phyloP scores from a whole-genome alignment of 2,888 invertebrate species.

The Meloe dianella region DNA sequence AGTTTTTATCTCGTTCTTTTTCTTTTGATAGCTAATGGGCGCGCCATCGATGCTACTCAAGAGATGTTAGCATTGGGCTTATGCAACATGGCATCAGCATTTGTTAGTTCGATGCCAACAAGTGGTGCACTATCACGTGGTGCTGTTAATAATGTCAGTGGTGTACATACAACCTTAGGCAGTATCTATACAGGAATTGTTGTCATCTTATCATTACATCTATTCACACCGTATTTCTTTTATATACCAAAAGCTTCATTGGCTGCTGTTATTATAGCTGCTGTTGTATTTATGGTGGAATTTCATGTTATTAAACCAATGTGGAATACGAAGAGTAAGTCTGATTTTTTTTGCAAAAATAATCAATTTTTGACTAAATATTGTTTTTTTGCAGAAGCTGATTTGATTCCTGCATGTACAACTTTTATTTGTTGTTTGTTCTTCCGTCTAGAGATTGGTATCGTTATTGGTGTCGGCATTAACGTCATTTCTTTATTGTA shows the following conservation, averaged over 20 bases:
- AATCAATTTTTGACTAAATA: too few relatives aligned
- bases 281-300: slow-evolving; percentile 74
- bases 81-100: slow-evolving; percentile 71
- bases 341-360: slow-evolving; percentile 15
- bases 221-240: slow-evolving; percentile 71
- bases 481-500: slow-evolving; percentile 69
- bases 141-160: slow-evolving; percentile 75
- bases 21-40: slow-evolving; percentile 63
- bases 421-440: slow-evolving; percentile 72
- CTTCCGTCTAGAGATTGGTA: slow-evolving; percentile 71
- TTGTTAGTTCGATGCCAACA: slow-evolving; percentile 73
- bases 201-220: slow-evolving; percentile 63
- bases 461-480: slow-evolving; percentile 68
- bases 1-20: too few relatives aligned
- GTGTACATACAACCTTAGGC: slow-evolving; percentile 72
- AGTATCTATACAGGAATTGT: slow-evolving; percentile 68
- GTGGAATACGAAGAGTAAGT: slow-evolving; percentile 70
- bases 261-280: slow-evolving; percentile 74
- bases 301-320: slow-evolving; percentile 68
- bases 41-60: slow-evolving; percentile 71
- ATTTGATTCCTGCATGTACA: slow-evolving; percentile 68
- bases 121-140: slow-evolving; percentile 68
- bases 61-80: slow-evolving; percentile 72
- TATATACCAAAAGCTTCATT: slow-evolving; percentile 70
- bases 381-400: slow-evolving; percentile 63